phyloP scores from a whole-genome alignment of 2,113 vertebrate species.

The Heloderma charlesbogerti region DNA sequence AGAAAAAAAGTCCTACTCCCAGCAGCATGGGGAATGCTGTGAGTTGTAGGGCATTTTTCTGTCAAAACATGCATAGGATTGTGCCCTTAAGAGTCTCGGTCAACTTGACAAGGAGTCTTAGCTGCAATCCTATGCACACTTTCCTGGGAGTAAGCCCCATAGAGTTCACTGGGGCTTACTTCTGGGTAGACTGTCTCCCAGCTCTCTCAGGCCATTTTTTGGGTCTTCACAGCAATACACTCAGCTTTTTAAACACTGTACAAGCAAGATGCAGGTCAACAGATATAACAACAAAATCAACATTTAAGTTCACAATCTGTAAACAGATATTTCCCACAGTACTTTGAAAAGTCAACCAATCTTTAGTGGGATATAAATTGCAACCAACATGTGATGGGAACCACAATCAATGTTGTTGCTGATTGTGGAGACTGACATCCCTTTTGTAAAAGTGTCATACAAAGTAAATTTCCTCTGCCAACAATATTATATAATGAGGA shows the following conservation, averaged over 20 bases:
- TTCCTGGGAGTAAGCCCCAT: too few species aligned
- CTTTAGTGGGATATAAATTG: neutral
- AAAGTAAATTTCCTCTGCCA: neutral
- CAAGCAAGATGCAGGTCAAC: neutral
- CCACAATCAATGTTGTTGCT: too few species aligned
- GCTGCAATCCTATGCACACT: too few species aligned
- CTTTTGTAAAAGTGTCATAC: neutral
- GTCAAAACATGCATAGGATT: too few species aligned
- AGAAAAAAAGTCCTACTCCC: too few species aligned
- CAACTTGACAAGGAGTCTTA: too few species aligned
- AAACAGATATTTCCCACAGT: neutral
- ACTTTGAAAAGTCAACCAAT: neutral
- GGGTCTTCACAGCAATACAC: neutral
- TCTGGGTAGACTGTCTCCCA: too few species aligned
- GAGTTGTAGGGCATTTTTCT: too few species aligned
- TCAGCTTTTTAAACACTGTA: neutral
- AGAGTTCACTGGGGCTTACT: too few species aligned
- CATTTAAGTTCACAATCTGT: neutral
- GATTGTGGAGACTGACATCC: neutral
- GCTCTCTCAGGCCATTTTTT: too few species aligned
- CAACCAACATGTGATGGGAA: neutral
- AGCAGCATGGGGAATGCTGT: too few species aligned
- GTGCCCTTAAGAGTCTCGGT: too few species aligned
- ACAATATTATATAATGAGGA: neutral
- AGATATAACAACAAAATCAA: neutral